These are phyloP conservation scores for Atrina japonica DNA, from an alignment of 2,888 invertebrate species.

Conservation along the genomic window DNA sequence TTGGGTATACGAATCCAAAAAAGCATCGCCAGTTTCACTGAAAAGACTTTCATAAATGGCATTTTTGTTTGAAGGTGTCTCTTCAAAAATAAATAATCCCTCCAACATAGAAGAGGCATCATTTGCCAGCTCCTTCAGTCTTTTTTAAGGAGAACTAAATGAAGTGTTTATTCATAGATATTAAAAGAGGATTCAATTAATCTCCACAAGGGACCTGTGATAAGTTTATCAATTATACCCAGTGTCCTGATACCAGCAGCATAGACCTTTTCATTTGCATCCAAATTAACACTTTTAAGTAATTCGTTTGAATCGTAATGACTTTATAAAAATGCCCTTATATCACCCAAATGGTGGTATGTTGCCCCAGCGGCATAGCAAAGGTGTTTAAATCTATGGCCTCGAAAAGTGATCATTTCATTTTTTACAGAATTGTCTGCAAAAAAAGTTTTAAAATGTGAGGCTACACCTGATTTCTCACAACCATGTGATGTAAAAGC, in stretches of 20 bases:
- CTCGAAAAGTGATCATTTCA: constrained; percentile 19
- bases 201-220: constrained; percentile 30
- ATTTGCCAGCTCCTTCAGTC: constrained; percentile 12
- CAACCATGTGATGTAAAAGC: constrained; percentile 7
- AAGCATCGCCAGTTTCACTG: background rate
- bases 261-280: constrained; percentile 36
- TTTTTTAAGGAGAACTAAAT: constrained; percentile 27
- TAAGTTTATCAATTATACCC: constrained; percentile 26
- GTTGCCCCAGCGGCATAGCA: constrained; percentile 19
- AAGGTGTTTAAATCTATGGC: constrained; percentile 33
- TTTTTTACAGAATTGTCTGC: constrained; percentile 9
- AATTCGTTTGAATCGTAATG: constrained; percentile 30
- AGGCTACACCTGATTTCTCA: constrained; percentile 26
- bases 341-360: constrained; percentile 37
- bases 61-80: background rate
- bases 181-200: constrained; percentile 41
- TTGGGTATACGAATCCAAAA: constrained; percentile 35
- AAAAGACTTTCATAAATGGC: constrained; percentile 30
- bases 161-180: constrained; percentile 26
- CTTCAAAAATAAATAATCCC: constrained; percentile 1
- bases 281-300: constrained; percentile 13
- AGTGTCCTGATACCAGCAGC: constrained; percentile 41
- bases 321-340: constrained; percentile 29
- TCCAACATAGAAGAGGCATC: constrained; percentile 10
- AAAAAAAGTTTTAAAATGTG: constrained; percentile 18